A percentile compares a stretch with the other conserved stretches of the same genome.
Evolutionary conservation across 1,140 invertebrate species (phyloP).

Genomic region (Theocolax elegans): DNA sequence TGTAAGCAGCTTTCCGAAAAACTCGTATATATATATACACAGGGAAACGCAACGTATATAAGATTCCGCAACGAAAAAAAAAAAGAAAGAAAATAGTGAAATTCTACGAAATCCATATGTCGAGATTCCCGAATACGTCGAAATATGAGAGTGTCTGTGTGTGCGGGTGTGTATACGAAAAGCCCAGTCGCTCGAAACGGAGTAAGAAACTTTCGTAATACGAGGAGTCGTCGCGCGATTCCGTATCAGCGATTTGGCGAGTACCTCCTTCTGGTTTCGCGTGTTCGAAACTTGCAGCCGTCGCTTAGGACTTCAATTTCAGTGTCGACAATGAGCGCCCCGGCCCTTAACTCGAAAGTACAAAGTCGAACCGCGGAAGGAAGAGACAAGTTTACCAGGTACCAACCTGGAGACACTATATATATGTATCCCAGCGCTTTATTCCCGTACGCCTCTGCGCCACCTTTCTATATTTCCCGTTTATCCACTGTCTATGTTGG

Average conservation of each 20-base stretch:
- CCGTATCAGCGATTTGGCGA: constrained; percentile 9
- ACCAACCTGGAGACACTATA: not conserved
- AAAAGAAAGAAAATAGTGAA: not conserved
- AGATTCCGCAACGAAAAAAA: not conserved
- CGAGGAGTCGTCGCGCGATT: constrained; percentile 5
- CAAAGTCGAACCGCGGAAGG: not conserved
- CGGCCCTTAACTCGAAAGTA: too few relatives aligned
- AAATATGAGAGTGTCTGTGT: too few relatives aligned
- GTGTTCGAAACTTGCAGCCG: constrained; percentile 6
- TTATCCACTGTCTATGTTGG: too few relatives aligned
- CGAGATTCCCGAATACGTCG: not conserved
- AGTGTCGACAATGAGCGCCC: constrained; percentile 8
- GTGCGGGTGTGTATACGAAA: too few relatives aligned
- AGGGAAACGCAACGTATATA: not conserved
- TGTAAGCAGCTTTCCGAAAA: too few relatives aligned
- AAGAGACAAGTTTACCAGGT: constrained; percentile 6
- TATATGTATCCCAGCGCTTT: too few relatives aligned
- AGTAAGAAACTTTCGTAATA: constrained; percentile 21
- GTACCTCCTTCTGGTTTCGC: not conserved
- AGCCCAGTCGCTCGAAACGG: too few relatives aligned
- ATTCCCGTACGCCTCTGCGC: too few relatives aligned
- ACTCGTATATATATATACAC: not conserved
- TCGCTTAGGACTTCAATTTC: constrained; percentile 8
- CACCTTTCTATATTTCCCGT: too few relatives aligned
- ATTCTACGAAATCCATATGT: not conserved